A percentile compares a stretch with the other conserved stretches of the same genome.
phyloP scores from a whole-genome alignment of 2,797 vertebrate genomes.

The Euphonia xanthogaster region DNA sequence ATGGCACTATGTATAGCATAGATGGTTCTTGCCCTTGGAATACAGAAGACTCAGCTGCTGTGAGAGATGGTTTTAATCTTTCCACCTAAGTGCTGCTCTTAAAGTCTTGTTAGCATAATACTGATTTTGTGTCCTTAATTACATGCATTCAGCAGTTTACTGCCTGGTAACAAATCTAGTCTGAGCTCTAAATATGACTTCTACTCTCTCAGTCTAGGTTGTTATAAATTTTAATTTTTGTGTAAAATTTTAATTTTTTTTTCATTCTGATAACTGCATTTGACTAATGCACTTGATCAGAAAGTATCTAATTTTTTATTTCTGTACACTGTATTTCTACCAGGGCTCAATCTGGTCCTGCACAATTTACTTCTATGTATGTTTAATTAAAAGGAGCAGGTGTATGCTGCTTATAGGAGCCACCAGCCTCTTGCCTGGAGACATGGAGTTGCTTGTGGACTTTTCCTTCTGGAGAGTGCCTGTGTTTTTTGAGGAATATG shows the following conservation, averaged over 20 bases:
- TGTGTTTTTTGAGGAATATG: not conserved
- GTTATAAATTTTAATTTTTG: not conserved
- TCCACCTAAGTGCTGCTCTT: not conserved
- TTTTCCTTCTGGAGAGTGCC: not conserved
- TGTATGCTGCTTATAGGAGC: not conserved
- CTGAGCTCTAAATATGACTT: not conserved
- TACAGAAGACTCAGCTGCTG: not conserved
- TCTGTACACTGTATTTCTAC: not conserved
- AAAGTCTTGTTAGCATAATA: not conserved
- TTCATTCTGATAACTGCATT: not conserved
- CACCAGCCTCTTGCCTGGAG: not conserved
- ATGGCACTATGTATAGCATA: not conserved
- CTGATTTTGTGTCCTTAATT: not conserved
- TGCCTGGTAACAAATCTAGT: not conserved
- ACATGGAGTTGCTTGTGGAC: not conserved
- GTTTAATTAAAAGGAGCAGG: not conserved
- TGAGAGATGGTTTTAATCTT: not conserved
- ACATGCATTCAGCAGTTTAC: not conserved
- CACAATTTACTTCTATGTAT: not conserved
- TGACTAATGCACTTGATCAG: not conserved
- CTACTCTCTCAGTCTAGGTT: not conserved
- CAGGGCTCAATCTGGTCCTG: not conserved
- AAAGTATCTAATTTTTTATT: not conserved
- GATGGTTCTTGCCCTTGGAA: not conserved
- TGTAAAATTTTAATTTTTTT: not conserved